Base-by-base conservation (phyloP, 2,113 vertebrate genomes). In the Gracilinanus agilis region DNA sequence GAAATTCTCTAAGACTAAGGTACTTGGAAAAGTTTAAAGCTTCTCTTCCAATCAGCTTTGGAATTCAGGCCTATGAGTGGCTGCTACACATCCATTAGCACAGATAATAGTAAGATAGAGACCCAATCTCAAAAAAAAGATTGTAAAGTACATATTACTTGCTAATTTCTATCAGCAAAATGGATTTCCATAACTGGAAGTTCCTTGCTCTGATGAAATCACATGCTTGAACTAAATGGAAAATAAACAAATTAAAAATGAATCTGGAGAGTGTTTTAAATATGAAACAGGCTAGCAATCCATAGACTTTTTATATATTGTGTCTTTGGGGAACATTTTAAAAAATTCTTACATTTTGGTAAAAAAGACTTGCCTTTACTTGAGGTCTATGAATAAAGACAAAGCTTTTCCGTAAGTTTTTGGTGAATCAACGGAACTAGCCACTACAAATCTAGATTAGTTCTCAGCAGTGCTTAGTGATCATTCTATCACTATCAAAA, bases 321-420 rank as follows among this genome's bases (percentile, higher is more conserved):
- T 53, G 54, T 93, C 90, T 83, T 90, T 49, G 27, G 94, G 89
- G n/a, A 34, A 13, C 75, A 49, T 44, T 75, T 61, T 83, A 27
- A 92, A 94, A 40, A 90, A 49, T 89, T 95, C 44, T 95, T 96
- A 93, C 3, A 55, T 29, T 95, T 89, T 92, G 8, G 16, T n/a
- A 25, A 12, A 11, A 29, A 11, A 19, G 44, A 75, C n/a, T 55
- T 90, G 53, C 75, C 97, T 55, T 95, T 94, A 92, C 54, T 56
- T n/a, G 21, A 90, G 23, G 75, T 55, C 54, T 91, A 53, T 6
- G 55, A 92, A 88, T 44, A 25, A 34, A 90, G 23, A 89, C 16
- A 83, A 61, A 61, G 2, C 24, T 29, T 61, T 61, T 34, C 27
- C 58, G 2, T 29, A 29, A 61, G 58, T 67, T 29, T 34, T 67